These are phyloP conservation scores for Macrocentrus cingulum DNA, from an alignment of 1,140 invertebrate species.

Conservation along the genomic window DNA sequence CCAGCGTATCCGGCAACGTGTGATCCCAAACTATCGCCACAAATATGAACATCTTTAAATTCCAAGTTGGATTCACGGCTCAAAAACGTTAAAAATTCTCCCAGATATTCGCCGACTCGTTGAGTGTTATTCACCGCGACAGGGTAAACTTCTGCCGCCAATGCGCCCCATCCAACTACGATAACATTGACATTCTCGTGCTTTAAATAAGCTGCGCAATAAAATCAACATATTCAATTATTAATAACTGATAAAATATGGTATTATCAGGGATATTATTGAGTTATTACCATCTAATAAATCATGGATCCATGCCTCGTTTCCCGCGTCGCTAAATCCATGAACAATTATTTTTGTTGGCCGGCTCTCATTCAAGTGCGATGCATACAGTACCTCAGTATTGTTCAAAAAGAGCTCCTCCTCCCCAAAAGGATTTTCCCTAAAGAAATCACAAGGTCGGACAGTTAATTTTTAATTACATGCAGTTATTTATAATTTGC, in stretches of 20 bases:
- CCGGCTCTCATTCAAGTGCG: slow-evolving; percentile 51
- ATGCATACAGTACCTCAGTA: slow-evolving; percentile 45
- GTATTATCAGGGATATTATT: neutral
- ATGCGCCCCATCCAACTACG: slow-evolving; percentile 65
- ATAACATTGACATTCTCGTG: slow-evolving; percentile 65
- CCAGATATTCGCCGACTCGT: slow-evolving; percentile 48
- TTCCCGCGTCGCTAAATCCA: slow-evolving; percentile 58
- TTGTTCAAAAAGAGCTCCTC: slow-evolving; percentile 44
- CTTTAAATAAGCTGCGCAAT: slow-evolving; percentile 59
- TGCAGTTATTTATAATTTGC: no score
- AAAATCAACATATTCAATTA: slow-evolving; percentile 21
- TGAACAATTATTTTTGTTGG: slow-evolving; percentile 59
- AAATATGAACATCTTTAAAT: slow-evolving; percentile 67
- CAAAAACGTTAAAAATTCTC: slow-evolving; percentile 46
- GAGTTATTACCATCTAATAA: slow-evolving; percentile 42
- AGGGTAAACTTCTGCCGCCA: slow-evolving; percentile 57
- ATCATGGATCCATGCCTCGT: slow-evolving; percentile 52
- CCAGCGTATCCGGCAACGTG: slow-evolving; percentile 79
- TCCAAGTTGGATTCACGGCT: slow-evolving; percentile 49
- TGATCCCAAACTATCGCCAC: slow-evolving; percentile 82
- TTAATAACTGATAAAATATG: slow-evolving; percentile 15
- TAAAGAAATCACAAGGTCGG: slow-evolving; percentile 23
- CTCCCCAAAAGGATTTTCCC: slow-evolving; percentile 46
- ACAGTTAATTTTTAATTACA: neutral
- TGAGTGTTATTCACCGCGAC: slow-evolving; percentile 46